Base-by-base conservation (phyloP, 2,888 invertebrate genomes). In the Thumatha senex region DNA sequence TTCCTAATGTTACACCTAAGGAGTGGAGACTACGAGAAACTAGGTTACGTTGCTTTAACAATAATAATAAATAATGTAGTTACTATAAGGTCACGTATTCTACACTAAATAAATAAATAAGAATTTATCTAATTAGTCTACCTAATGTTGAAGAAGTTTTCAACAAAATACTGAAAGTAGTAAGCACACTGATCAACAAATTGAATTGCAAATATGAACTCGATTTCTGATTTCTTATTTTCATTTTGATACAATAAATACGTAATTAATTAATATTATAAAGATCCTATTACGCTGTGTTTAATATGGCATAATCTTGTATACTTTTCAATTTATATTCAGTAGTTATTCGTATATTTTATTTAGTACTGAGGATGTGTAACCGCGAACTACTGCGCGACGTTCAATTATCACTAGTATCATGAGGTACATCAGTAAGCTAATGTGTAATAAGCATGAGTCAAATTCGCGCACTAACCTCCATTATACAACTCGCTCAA, bases 91-190 rank as follows among this genome's bases (percentile, higher is more conserved):
- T 72, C 75, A 78, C 84, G 80, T 79, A 78, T 67, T 73, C 84
- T 89, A 87, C 77, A 68, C 77, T 83, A 80, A 89, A 90, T 89
- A 88, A 89, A 90, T 90, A 89, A 91, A 89, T 88, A 82, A 84
- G 71, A 79, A 82, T 86, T 86, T 86, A 78, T 81, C 85, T 89
- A 89, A 86, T 80, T 86, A 87, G 67, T 74, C 82, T 89, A 89
- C 71, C 82, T 89, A 88, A 80, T 73, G 72, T 72, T 76, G 80
- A 81, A 78, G 78, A 84, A 75, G 80, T 81, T 80, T 78, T 80
- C 76, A 80, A 80, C 79, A 82, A 83, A 90, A 90, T 91, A 90
- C 90, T 90, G 90, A 87, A 72, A 74, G 78, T n/a, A n/a, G n/a
- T 80, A 80, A 79, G 61, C 66, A 72, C 67, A 60, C 69, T 54